Evolutionary conservation across 2,113 vertebrate species (phyloP).

Genomic region (Psettodes erumei): DNA sequence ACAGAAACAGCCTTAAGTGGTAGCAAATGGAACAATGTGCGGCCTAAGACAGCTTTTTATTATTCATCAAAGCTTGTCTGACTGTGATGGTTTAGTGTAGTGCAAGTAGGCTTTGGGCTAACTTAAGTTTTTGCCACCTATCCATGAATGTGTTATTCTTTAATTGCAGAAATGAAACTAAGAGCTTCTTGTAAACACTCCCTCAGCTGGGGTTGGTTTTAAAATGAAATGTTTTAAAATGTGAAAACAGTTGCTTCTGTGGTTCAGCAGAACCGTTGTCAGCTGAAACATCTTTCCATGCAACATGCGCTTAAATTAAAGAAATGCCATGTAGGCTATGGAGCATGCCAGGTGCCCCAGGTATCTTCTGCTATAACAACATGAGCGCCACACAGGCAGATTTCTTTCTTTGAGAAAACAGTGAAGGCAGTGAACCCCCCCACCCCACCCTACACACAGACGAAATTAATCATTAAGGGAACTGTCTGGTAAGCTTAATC

Average conservation of each 20-base stretch:
- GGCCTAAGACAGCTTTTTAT: constrained; percentile 11
- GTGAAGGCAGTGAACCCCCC: too few species aligned
- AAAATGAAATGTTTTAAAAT: too few species aligned
- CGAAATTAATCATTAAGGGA: too few species aligned
- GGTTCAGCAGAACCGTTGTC: not conserved
- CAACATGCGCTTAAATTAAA: too few species aligned
- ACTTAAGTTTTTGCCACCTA: not conserved
- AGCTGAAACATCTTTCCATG: too few species aligned
- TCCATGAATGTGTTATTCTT: not conserved
- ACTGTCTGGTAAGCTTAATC: too few species aligned
- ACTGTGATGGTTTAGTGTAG: not conserved
- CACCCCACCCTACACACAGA: too few species aligned
- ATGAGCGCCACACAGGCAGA: too few species aligned
- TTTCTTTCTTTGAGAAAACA: too few species aligned
- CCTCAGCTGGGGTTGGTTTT: not conserved
- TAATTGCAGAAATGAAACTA: not conserved
- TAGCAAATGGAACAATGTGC: constrained; percentile 8
- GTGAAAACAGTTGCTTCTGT: not conserved
- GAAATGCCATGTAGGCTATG: too few species aligned
- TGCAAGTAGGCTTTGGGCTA: not conserved
- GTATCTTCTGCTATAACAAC: too few species aligned
- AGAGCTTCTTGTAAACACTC: not conserved
- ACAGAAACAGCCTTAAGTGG: constrained; percentile 12
- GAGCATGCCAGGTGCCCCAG: too few species aligned
- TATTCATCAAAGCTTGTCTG: constrained; percentile 30